A percentile compares a stretch with the other conserved stretches of the same genome.
phyloP scores from a whole-genome alignment of 2,888 invertebrate species.

The Lumbricus terrestris region DNA sequence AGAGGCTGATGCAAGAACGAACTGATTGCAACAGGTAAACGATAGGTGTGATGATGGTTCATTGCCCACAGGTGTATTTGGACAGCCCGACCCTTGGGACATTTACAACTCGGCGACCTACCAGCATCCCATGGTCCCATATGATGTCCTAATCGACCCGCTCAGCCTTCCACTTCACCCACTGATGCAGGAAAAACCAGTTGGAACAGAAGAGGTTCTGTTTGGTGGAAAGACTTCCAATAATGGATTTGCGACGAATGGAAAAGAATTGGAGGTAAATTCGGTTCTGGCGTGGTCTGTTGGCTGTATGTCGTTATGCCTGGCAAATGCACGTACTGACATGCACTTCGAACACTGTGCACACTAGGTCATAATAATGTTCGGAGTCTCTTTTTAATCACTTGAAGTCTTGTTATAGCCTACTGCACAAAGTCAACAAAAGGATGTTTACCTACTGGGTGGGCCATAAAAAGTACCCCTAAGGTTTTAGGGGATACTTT shows the following conservation, averaged over 20 bases:
- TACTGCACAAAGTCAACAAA: neutral
- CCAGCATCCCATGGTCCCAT: slow-evolving; percentile 60
- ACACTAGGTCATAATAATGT: no score
- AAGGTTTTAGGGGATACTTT: no score
- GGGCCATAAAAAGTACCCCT: no score
- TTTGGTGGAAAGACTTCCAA: neutral
- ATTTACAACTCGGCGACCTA: slow-evolving; percentile 55
- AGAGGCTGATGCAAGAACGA: no score
- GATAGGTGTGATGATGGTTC: no score
- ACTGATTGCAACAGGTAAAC: no score
- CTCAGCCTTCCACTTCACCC: slow-evolving; percentile 51
- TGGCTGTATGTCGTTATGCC: neutral
- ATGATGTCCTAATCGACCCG: slow-evolving; percentile 59
- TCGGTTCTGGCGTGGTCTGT: neutral
- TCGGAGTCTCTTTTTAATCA: no score
- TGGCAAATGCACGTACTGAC: neutral
- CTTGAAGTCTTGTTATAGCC: no score
- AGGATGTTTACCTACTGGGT: neutral
- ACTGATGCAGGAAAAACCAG: neutral
- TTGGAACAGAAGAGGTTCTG: slow-evolving; percentile 6
- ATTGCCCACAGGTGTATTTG: slow-evolving; percentile 60
- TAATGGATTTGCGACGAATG: neutral
- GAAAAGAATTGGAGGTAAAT: slow-evolving; percentile 3
- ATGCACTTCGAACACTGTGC: neutral
- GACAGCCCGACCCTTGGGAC: slow-evolving; percentile 58